A percentile compares a stretch with the other conserved stretches of the same genome.
phyloP scores from a whole-genome alignment of 35 echinoderm and acorn worm genomes.

The Amphiura filiformis region DNA sequence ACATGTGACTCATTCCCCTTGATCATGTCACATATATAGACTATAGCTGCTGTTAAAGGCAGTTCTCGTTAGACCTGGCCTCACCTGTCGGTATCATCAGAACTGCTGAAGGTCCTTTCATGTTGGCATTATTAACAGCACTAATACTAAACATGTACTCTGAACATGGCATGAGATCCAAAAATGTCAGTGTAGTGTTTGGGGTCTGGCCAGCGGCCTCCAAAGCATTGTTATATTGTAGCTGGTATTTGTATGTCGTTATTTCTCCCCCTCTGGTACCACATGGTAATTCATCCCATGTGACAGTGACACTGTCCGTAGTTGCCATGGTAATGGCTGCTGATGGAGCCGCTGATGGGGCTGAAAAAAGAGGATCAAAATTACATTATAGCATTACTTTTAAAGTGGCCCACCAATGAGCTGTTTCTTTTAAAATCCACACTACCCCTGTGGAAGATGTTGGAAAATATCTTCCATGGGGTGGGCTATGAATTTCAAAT shows the following conservation, averaged over 20 bases:
- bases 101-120: not conserved
- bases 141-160: not conserved
- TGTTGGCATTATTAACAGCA: not conserved
- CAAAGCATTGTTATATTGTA: not conserved
- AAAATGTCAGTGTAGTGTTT: not conserved
- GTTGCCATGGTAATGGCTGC: not conserved
- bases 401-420: too few species aligned
- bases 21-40: too few species aligned
- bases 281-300: not conserved
- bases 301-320: not conserved
- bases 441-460: too few species aligned
- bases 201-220: not conserved
- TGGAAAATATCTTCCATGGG: too few species aligned
- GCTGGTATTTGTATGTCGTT: not conserved
- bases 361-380: not conserved
- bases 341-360: not conserved
- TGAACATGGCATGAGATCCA: not conserved
- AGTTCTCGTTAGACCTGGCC: too few species aligned
- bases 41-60: too few species aligned
- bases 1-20: too few species aligned
- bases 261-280: not conserved
- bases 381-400: not conserved
- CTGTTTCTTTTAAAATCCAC: too few species aligned
- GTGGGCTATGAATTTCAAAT: too few species aligned
- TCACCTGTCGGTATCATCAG: too few species aligned